Evolutionary conservation across 2,113 vertebrate species (phyloP).

Genomic region (Odocoileus virginianus): DNA sequence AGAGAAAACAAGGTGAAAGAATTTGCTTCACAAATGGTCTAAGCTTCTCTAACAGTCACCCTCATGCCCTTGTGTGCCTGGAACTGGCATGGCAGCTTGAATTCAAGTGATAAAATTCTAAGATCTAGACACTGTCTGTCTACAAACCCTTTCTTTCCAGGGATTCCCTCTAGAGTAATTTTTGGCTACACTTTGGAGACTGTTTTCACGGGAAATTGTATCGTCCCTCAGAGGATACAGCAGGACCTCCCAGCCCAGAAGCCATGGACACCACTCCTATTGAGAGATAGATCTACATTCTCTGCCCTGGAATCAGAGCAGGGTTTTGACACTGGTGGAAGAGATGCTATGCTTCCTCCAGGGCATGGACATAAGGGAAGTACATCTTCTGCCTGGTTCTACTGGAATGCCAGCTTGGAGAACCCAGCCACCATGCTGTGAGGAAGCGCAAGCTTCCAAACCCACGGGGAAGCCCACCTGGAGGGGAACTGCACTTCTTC

Average conservation of each 20-base stretch:
- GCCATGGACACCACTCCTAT: not conserved
- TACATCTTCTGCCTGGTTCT: not conserved
- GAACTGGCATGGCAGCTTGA: not conserved
- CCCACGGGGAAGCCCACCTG: not conserved
- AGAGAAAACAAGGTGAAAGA: constrained; percentile 1
- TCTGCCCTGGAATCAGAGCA: not conserved
- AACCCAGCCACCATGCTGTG: not conserved
- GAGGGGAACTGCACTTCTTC: not conserved
- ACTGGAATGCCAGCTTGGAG: not conserved
- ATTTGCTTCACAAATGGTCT: not conserved
- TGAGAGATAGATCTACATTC: no score
- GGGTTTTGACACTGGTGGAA: not conserved
- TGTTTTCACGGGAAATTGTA: not conserved
- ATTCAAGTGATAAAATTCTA: constrained; percentile 1
- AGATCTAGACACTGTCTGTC: not conserved
- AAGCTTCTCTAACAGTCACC: not conserved
- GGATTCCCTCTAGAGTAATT: not conserved
- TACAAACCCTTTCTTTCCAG: not conserved
- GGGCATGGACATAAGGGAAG: not conserved
- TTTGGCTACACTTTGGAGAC: not conserved
- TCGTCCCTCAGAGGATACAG: not conserved
- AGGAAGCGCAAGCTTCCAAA: constrained; percentile 16
- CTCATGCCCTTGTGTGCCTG: not conserved
- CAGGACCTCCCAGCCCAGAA: not conserved
- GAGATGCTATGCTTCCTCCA: not conserved